Conservation (phyloP, 2,888 invertebrate genomes). For the Cerastis rubricosa region DNA sequence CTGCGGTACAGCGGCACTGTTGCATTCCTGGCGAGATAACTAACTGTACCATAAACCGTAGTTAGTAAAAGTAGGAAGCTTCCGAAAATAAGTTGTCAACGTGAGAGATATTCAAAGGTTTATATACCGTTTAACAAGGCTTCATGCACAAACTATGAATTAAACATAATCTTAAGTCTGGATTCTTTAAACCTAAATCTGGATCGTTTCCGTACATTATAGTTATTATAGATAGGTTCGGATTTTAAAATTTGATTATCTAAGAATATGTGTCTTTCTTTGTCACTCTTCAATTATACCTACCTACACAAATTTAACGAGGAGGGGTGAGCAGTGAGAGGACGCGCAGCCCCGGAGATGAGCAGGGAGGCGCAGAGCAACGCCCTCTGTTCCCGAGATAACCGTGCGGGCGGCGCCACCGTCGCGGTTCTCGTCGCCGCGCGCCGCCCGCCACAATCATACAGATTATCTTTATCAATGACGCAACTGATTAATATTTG, state of each 20-base stretch:
- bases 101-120: background rate
- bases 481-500: slow-evolving; percentile 37
- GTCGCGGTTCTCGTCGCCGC: background rate
- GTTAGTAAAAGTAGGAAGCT: background rate
- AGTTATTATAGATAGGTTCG: background rate
- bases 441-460: background rate
- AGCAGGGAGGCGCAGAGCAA: slow-evolving; percentile 26
- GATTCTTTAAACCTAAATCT: no score
- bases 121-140: background rate
- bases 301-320: background rate
- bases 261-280: background rate
- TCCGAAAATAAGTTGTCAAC: background rate
- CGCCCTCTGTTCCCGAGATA: slow-evolving; percentile 21
- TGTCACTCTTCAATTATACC: background rate
- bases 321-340: background rate
- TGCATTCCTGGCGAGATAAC: slow-evolving; percentile 5
- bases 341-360: background rate
- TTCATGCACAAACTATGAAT: background rate
- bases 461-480: slow-evolving; percentile 39
- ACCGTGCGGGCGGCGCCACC: slow-evolving; percentile 2
- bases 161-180: background rate
- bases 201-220: background rate
- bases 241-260: background rate
- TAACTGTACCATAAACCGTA: background rate
- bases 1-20: background rate